These are phyloP conservation scores for Pardalotus punctatus DNA, from an alignment of 2,113 vertebrate genomes.

Conservation along the genomic window DNA sequence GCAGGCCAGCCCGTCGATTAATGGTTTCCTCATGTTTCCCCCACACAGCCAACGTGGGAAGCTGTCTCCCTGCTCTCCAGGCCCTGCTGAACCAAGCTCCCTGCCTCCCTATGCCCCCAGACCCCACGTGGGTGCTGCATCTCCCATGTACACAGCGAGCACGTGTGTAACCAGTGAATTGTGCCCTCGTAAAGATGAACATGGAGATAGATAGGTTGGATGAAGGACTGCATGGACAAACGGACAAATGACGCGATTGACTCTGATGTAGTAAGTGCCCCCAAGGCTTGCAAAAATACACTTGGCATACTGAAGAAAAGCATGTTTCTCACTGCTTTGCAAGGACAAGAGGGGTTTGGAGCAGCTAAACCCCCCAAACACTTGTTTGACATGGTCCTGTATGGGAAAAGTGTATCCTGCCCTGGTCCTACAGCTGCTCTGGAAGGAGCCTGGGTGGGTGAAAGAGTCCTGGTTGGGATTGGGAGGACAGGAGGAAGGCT, in stretches of 20 bases:
- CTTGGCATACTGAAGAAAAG: neutral
- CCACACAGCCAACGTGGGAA: rapidly evolving
- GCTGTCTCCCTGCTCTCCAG: neutral
- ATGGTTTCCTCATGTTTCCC: conserved; percentile 59
- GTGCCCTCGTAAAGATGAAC: neutral
- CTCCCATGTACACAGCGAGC: rapidly evolving
- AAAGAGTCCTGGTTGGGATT: neutral
- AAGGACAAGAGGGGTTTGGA: neutral
- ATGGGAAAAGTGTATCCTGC: neutral
- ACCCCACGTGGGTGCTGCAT: rapidly evolving
- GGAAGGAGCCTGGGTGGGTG: neutral
- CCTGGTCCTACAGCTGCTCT: neutral
- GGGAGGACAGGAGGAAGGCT: neutral
- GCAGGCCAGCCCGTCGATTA: neutral
- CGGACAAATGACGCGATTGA: rapidly evolving
- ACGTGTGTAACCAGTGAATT: neutral
- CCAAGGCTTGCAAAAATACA: neutral
- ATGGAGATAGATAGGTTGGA: neutral
- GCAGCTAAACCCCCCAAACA: neutral
- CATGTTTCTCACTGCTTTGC: neutral
- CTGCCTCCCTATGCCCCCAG: rapidly evolving
- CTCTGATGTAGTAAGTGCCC: neutral
- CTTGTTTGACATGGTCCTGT: neutral
- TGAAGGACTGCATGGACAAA: neutral
- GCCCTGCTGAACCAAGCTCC: neutral